A percentile compares a stretch with the other conserved stretches of the same genome.
These are phyloP conservation scores for Melanotaenia nigrans DNA, from an alignment of 2,797 vertebrate species.

Conservation along the genomic window DNA sequence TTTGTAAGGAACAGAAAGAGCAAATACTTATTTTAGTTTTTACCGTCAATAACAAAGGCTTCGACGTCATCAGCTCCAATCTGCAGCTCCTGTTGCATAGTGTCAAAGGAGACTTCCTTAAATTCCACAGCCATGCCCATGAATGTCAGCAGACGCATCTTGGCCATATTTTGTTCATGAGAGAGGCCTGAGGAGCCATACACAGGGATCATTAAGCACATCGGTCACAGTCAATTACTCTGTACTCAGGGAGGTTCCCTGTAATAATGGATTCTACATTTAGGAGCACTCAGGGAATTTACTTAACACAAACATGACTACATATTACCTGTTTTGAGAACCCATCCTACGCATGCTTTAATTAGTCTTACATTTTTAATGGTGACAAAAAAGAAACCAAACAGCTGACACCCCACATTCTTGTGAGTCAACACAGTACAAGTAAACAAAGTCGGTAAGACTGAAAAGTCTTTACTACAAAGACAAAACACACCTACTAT, in stretches of 20 bases:
- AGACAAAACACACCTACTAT: neutral
- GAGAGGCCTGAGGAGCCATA: conserved; percentile 87
- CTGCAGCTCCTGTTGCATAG: conserved; percentile 97
- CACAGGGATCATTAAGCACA: conserved; percentile 89
- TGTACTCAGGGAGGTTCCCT: conserved; percentile 73
- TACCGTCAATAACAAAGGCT: conserved; percentile 98
- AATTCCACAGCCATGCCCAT: conserved; percentile 99
- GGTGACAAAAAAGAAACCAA: conserved; percentile 37
- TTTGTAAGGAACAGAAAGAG: neutral
- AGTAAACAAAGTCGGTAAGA: neutral
- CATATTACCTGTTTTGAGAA: conserved; percentile 63
- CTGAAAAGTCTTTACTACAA: neutral
- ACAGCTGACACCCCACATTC: conserved; percentile 75
- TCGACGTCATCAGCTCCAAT: conserved; percentile 95
- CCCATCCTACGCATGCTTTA: conserved; percentile 71
- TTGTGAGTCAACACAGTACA: conserved; percentile 51
- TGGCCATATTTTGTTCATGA: conserved; percentile 97
- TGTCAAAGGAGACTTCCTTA: conserved; percentile 97
- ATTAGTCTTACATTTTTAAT: conserved; percentile 57
- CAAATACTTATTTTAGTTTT: conserved; percentile 16
- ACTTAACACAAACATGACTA: conserved; percentile 72
- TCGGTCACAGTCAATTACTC: conserved; percentile 85
- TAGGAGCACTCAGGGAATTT: conserved; percentile 62
- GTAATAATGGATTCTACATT: conserved; percentile 60
- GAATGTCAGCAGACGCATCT: conserved; percentile 98